phyloP scores from a whole-genome alignment of 2,888 invertebrate genomes.

The Coremacera marginata region DNA sequence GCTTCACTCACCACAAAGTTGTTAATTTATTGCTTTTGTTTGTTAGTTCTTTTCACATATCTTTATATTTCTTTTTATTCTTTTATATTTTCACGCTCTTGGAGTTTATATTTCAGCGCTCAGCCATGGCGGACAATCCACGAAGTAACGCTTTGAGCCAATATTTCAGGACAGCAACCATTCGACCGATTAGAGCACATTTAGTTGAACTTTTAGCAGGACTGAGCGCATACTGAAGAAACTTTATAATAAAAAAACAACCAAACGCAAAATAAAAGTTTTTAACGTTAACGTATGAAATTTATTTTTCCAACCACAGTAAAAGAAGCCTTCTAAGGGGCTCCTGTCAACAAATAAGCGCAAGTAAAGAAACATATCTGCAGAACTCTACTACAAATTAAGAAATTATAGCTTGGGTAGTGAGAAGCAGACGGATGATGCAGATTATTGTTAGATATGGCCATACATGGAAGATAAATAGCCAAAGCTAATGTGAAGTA shows the following conservation, averaged over 20 bases:
- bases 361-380: too few relatives aligned
- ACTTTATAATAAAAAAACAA: constrained; percentile 42
- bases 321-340: not conserved
- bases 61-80: not conserved
- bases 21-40: constrained; percentile 34
- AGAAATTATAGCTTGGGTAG: constrained; percentile 18
- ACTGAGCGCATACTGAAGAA: not conserved
- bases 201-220: constrained; percentile 14
- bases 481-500: constrained; percentile 39
- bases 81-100: constrained; percentile 3
- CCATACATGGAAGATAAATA: constrained; percentile 33
- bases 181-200: constrained; percentile 29
- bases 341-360: too few relatives aligned
- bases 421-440: not conserved
- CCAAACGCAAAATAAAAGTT: constrained; percentile 43
- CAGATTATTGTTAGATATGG: constrained; percentile 25
- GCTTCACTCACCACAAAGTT: constrained; percentile 19
- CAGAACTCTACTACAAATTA: constrained; percentile 41
- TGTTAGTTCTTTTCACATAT: not conserved
- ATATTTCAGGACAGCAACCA: constrained; percentile 25
- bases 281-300: constrained; percentile 43
- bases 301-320: constrained; percentile 36
- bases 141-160: constrained; percentile 23
- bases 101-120: not conserved
- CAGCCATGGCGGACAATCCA: constrained; percentile 31